Conservation (phyloP, 2,113 vertebrate genomes). For the Tragelaphus scriptus region DNA sequence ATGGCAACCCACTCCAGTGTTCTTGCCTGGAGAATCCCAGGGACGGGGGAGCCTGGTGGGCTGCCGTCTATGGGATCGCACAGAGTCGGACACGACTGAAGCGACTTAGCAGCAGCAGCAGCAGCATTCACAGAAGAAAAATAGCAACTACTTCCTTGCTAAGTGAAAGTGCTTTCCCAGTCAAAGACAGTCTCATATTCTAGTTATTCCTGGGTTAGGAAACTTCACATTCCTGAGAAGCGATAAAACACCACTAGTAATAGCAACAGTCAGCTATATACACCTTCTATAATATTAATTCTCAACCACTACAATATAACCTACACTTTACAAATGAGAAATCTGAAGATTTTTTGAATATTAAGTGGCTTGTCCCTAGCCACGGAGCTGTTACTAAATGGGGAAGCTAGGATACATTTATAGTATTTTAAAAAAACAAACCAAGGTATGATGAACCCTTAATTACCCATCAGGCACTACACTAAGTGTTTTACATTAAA, state of each 20-base stretch:
- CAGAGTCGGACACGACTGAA: no score
- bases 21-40: no score
- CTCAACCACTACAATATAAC: neutral
- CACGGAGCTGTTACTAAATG: neutral
- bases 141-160: neutral
- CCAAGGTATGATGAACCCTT: neutral
- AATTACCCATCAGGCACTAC: neutral
- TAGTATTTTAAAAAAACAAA: neutral
- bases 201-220: neutral
- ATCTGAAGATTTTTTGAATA: neutral
- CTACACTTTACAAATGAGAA: neutral
- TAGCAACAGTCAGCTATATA: neutral
- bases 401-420: neutral
- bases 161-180: neutral
- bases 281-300: neutral
- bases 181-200: neutral
- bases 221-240: neutral
- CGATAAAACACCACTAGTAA: neutral
- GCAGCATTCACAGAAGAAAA: neutral
- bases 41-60: no score
- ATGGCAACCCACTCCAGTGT: no score
- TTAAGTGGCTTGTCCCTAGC: neutral
- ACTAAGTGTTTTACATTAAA: constrained; percentile 26
- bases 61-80: no score
- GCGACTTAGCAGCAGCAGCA: no score